A percentile compares a stretch with the other conserved stretches of the same genome.
Conservation (phyloP, 2,113 vertebrate species). For the Lamprotornis superbus region DNA sequence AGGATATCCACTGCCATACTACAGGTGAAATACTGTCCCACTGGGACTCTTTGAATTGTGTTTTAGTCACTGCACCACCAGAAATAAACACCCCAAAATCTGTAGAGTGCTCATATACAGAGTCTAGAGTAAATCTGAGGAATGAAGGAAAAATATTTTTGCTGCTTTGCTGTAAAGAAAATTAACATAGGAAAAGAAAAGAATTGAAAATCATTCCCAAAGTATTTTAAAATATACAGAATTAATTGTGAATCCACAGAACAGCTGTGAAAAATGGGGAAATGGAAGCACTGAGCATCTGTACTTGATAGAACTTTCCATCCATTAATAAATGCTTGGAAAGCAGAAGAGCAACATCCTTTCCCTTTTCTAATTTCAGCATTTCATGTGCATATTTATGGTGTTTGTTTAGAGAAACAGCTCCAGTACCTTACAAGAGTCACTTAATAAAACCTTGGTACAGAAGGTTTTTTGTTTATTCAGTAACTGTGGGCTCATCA, state of each 20-base stretch:
- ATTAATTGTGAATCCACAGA: neutral
- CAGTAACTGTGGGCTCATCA: too few species aligned
- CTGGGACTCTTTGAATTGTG: neutral
- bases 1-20: constrained; percentile 80
- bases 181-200: neutral
- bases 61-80: neutral
- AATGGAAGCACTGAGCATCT: neutral
- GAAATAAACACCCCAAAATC: neutral
- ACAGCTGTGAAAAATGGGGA: neutral
- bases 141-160: neutral
- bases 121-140: neutral
- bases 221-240: neutral
- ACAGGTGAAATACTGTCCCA: constrained; percentile 71
- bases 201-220: neutral
- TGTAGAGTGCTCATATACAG: rapidly evolving
- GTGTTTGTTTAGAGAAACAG: neutral
- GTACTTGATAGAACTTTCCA: neutral
- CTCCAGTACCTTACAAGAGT: neutral
- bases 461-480: neutral
- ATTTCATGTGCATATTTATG: neutral
- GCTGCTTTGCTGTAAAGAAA: neutral
- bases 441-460: neutral
- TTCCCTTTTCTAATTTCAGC: neutral
- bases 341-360: neutral
- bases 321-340: neutral